A percentile compares a stretch with the other conserved stretches of the same genome.
phyloP scores from a whole-genome alignment of 2,888 invertebrate genomes.

The Atrina japonica region DNA sequence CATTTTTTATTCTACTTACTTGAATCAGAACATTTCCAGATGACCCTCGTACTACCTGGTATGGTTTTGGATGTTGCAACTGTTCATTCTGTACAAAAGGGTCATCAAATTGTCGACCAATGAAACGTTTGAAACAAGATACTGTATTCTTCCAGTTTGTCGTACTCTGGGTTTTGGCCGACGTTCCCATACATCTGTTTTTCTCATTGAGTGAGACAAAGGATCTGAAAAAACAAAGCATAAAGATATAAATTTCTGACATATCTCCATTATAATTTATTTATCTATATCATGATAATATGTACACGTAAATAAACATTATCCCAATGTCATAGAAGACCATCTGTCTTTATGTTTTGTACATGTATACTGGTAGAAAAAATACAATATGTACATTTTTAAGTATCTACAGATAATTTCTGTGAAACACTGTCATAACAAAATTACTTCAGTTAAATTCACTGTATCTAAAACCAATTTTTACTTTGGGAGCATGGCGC shows the following conservation, averaged over 20 bases:
- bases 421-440: too few relatives aligned
- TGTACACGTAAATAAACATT: too few relatives aligned
- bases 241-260: neutral
- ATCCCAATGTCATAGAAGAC: too few relatives aligned
- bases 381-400: too few relatives aligned
- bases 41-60: conserved; percentile 44
- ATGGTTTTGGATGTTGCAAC: conserved; percentile 76
- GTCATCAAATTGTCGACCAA: conserved; percentile 95
- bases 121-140: conserved; percentile 93
- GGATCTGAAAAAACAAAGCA: conserved; percentile 86
- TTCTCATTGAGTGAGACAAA: conserved; percentile 97
- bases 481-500: too few relatives aligned
- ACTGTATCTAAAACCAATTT: too few relatives aligned
- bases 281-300: too few relatives aligned
- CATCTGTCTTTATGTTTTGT: too few relatives aligned
- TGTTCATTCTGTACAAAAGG: conserved; percentile 91
- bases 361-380: too few relatives aligned
- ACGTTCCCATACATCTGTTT: conserved; percentile 95
- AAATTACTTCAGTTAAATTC: too few relatives aligned
- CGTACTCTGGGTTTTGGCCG: conserved; percentile 97
- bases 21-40: conserved; percentile 91
- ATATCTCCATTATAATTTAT: neutral
- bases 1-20: conserved; percentile 85
- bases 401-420: too few relatives aligned
- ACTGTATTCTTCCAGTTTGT: conserved; percentile 99